phyloP scores from a whole-genome alignment of 2,113 vertebrate species.

The Rhynchomys soricoides region DNA sequence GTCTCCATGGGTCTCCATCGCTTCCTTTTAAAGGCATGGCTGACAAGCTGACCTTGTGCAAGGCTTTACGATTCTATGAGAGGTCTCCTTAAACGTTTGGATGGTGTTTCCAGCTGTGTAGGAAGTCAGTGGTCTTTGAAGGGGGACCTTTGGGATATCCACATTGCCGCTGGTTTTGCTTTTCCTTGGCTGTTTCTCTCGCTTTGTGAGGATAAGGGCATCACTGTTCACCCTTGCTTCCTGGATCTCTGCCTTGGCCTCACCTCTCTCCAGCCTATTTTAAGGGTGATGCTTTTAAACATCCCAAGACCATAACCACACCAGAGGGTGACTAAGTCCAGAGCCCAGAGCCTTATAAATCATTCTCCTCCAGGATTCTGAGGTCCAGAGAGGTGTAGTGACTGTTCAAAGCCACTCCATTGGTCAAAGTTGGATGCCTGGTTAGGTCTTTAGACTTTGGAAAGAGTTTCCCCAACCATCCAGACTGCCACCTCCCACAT shows the following conservation, averaged over 20 bases:
- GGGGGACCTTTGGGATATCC: background rate
- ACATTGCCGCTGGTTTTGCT: background rate
- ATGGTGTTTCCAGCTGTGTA: background rate
- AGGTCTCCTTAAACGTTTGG: background rate
- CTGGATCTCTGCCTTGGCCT: background rate
- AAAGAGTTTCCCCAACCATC: background rate
- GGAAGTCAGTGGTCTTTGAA: no score
- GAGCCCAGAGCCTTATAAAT: background rate
- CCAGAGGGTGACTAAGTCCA: background rate
- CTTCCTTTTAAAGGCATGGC: background rate
- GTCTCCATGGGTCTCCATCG: background rate
- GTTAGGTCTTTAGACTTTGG: background rate
- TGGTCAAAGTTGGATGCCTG: background rate
- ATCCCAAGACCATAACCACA: rapidly evolving
- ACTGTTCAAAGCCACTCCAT: background rate
- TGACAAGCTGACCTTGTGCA: background rate
- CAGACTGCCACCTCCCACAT: background rate
- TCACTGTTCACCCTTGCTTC: rapidly evolving
- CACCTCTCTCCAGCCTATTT: background rate
- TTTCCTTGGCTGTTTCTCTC: background rate
- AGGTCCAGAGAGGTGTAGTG: background rate
- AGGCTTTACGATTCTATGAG: background rate
- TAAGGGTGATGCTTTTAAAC: background rate
- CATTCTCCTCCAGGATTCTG: background rate
- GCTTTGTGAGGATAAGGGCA: background rate